Percentiles rank a stretch among this genome's conserved stretches.
Evolutionary conservation across 2,888 invertebrate species (phyloP).

Genomic region (Eurytoma adleriae): DNA sequence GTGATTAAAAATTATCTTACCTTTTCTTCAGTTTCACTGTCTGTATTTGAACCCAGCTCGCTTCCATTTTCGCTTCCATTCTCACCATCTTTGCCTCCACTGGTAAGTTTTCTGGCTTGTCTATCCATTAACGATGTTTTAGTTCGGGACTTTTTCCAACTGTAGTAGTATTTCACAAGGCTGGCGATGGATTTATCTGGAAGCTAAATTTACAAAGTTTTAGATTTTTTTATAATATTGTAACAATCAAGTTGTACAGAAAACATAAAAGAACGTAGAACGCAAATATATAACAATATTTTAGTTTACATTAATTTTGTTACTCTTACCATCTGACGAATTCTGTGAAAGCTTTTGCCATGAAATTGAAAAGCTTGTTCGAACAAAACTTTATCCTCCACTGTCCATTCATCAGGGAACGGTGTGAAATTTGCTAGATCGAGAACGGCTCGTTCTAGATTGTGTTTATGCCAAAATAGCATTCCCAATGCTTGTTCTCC

Average conservation of each 20-base stretch:
- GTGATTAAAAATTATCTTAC: slow-evolving; percentile 77
- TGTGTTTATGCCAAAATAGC: slow-evolving; percentile 99
- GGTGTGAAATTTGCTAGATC: slow-evolving; percentile 98
- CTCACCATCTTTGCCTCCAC: slow-evolving; percentile 82
- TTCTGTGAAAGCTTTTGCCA: slow-evolving; percentile 98
- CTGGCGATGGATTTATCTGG: slow-evolving; percentile 98
- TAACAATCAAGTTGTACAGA: too few relatives aligned
- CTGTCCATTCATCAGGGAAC: slow-evolving; percentile 98
- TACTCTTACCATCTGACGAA: slow-evolving; percentile 92
- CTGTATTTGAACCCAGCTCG: slow-evolving; percentile 90
- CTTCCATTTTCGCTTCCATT: slow-evolving; percentile 88
- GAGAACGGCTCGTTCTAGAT: slow-evolving; percentile 92
- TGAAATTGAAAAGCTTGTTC: slow-evolving; percentile 99
- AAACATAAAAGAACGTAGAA: too few relatives aligned
- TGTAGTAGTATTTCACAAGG: slow-evolving; percentile 97
- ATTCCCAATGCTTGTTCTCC: slow-evolving; percentile 98
- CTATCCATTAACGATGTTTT: slow-evolving; percentile 96
- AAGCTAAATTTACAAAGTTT: slow-evolving; percentile 79
- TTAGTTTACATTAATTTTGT: slow-evolving; percentile 13
- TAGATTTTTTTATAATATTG: not conserved
- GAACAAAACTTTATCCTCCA: slow-evolving; percentile 98
- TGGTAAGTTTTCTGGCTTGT: slow-evolving; percentile 84
- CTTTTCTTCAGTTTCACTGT: slow-evolving; percentile 94
- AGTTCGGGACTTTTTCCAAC: slow-evolving; percentile 97
- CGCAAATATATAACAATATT: too few relatives aligned